Evolutionary conservation across 2,888 invertebrate species (phyloP).

Genomic region (Eucera pruinosa): DNA sequence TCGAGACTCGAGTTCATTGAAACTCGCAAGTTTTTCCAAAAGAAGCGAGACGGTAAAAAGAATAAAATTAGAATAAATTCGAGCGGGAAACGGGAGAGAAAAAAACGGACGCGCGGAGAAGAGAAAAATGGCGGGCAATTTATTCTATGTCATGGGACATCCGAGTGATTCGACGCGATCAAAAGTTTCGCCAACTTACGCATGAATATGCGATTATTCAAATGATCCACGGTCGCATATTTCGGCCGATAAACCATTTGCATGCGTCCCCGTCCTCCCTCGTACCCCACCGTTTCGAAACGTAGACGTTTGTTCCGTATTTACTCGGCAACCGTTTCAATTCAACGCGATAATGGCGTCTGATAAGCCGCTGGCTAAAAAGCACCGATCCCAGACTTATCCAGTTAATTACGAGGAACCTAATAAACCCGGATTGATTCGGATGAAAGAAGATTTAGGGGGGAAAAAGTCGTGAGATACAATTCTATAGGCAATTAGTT

Average conservation of each 20-base stretch:
- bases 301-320: constrained; percentile 24
- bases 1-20: no score
- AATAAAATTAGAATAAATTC: constrained; percentile 13
- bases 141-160: constrained; percentile 9
- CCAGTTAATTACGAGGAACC: constrained; percentile 8
- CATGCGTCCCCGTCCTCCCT: constrained; percentile 16
- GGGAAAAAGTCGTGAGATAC: background rate
- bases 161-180: constrained; percentile 12
- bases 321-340: background rate
- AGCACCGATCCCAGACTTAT: background rate
- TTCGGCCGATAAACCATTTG: constrained; percentile 39
- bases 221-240: constrained; percentile 31
- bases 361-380: constrained; percentile 6
- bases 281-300: constrained; percentile 2
- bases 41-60: background rate
- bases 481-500: background rate
- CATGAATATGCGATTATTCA: constrained; percentile 60
- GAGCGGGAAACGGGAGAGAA: background rate
- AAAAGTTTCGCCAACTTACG: constrained; percentile 28
- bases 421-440: constrained; percentile 23
- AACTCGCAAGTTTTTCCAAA: background rate
- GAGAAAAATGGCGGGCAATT: constrained; percentile 9
- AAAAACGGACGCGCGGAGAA: background rate
- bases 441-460: background rate
- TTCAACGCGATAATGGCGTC: constrained; percentile 5